These are phyloP conservation scores for Contarinia nasturtii DNA, from an alignment of 1,140 invertebrate species.

Conservation along the genomic window DNA sequence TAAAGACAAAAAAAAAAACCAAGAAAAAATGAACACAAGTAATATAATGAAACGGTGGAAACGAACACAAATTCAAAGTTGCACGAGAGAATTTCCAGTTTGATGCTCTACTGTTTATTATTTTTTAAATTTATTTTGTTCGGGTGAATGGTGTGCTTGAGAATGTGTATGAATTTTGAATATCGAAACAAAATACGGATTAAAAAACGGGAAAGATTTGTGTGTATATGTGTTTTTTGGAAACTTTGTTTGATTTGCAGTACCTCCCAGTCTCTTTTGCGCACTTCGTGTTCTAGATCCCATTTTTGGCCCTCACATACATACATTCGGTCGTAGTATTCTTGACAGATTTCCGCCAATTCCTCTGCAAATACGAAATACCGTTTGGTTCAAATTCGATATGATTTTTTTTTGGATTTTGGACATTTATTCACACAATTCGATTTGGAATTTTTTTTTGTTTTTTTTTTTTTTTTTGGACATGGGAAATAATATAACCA, in stretches of 20 bases:
- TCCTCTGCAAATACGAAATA: conserved; percentile 16
- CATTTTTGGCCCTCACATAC: conserved; percentile 96
- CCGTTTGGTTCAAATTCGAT: conserved; percentile 2
- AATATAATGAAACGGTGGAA: not conserved
- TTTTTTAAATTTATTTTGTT: not conserved
- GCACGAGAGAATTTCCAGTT: no score
- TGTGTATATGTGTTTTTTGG: conserved; percentile 3
- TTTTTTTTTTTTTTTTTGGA: conserved; percentile 5
- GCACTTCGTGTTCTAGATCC: conserved; percentile 98
- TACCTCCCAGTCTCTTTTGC: conserved; percentile 96
- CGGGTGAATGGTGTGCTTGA: not conserved
- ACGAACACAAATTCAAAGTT: not conserved
- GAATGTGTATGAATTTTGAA: not conserved
- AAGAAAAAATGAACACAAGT: not conserved
- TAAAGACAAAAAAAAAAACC: not conserved
- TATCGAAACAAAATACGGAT: not conserved
- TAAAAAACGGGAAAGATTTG: conserved; percentile 2
- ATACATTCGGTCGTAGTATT: conserved; percentile 88
- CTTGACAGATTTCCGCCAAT: conserved; percentile 70
- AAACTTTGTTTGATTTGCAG: conserved; percentile 22
- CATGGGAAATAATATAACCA: conserved; percentile 3
- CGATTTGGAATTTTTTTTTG: not conserved
- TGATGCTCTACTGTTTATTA: no score
- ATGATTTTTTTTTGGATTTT: not conserved
- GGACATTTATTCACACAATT: not conserved